Evolutionary conservation across 2,113 vertebrate genomes (phyloP).

Genomic region (Actenoides lindsayi): DNA sequence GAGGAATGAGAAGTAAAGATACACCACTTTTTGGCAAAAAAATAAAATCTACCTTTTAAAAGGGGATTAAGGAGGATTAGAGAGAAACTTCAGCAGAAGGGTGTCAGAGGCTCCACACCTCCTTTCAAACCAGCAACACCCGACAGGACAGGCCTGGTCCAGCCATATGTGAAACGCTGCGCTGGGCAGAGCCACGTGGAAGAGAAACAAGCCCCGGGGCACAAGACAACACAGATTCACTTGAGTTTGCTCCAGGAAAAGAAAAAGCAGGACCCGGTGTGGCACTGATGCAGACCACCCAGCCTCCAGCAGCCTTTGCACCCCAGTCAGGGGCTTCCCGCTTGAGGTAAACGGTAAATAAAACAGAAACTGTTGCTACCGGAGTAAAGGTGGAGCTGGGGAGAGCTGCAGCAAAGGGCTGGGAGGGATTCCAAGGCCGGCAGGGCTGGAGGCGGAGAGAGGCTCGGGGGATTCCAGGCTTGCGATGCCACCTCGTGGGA

Average conservation of each 20-base stretch:
- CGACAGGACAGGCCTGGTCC: no score
- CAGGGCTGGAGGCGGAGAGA: not conserved
- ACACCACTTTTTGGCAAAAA: not conserved
- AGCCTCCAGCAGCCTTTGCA: not conserved
- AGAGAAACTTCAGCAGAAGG: not conserved
- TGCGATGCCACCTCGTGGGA: slow-evolving; percentile 72
- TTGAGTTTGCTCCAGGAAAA: not conserved
- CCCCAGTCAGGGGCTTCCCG: fast-evolving
- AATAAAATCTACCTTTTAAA: not conserved
- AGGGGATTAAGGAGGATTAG: not conserved
- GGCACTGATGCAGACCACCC: fast-evolving
- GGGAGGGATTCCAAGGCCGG: not conserved
- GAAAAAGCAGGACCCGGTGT: fast-evolving
- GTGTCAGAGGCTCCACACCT: not conserved
- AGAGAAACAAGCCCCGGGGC: not conserved
- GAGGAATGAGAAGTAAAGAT: not conserved
- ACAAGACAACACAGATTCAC: not conserved
- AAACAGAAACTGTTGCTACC: not conserved
- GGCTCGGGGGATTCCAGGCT: not conserved
- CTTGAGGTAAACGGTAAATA: not conserved
- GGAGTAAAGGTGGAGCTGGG: not conserved
- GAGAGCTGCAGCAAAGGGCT: fast-evolving
- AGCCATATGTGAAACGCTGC: fast-evolving
- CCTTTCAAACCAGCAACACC: not conserved
- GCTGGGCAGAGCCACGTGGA: not conserved